phyloP scores from a whole-genome alignment of 2,888 invertebrate genomes.

The Hydropsyche betteni region DNA sequence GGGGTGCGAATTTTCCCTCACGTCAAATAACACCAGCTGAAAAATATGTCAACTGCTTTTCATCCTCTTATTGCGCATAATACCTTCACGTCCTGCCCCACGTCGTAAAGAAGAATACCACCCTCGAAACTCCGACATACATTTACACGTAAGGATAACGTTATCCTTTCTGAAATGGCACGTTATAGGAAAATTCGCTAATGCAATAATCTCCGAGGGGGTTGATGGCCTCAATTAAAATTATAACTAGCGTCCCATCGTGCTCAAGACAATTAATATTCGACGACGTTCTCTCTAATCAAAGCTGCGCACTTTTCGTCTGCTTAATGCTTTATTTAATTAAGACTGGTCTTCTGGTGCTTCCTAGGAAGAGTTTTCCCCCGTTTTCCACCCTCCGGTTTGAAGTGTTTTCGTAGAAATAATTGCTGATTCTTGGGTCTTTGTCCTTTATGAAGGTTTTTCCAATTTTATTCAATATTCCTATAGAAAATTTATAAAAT shows the following conservation, averaged over 20 bases:
- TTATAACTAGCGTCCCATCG: conserved; percentile 11
- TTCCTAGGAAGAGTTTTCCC: not conserved
- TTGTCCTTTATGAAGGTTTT: not conserved
- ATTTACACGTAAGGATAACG: not conserved
- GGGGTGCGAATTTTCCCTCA: not conserved
- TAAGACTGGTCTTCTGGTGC: conserved; percentile 42
- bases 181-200: not conserved
- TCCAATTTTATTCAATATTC: too few relatives aligned
- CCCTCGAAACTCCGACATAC: not conserved
- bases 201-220: conserved; percentile 4
- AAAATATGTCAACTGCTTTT: conserved; percentile 45
- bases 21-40: conserved; percentile 29
- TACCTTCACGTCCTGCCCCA: conserved; percentile 20
- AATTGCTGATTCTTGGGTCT: conserved; percentile 31
- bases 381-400: not conserved
- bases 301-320: conserved; percentile 39
- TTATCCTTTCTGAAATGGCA: not conserved
- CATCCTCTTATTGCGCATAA: conserved; percentile 41
- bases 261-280: conserved; percentile 43
- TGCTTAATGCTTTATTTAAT: conserved; percentile 48
- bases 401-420: not conserved
- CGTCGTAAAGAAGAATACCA: too few relatives aligned
- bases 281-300: conserved; percentile 42
- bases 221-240: conserved; percentile 44
- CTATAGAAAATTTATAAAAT: too few relatives aligned